Evolutionary conservation across 2,113 vertebrate species (phyloP).

Genomic region (Polypterus senegalus): DNA sequence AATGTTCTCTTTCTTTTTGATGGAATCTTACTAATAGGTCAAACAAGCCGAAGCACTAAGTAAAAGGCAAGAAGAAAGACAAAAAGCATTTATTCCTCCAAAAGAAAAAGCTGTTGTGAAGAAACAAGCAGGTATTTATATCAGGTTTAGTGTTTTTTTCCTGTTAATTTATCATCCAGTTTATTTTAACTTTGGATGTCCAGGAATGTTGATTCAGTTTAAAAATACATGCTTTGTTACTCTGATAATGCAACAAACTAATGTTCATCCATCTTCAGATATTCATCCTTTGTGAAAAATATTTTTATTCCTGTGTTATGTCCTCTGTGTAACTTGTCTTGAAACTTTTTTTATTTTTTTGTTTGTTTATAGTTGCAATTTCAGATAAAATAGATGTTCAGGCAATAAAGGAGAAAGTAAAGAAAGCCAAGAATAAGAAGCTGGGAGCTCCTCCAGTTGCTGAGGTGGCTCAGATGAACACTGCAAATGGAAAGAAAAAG

Average conservation of each 20-base stretch:
- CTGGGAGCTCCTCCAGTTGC: slow-evolving; percentile 73
- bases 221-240: too few species aligned
- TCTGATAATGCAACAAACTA: too few species aligned
- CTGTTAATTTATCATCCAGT: too few species aligned
- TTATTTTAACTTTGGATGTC: not conserved
- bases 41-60: slow-evolving; percentile 75
- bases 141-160: too few species aligned
- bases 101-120: slow-evolving; percentile 74
- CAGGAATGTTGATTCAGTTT: too few species aligned
- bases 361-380: slow-evolving; percentile 42
- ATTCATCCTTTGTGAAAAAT: too few species aligned
- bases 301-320: too few species aligned
- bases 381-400: slow-evolving; percentile 80
- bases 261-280: too few species aligned
- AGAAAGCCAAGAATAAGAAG: slow-evolving; percentile 82
- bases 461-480: slow-evolving; percentile 46
- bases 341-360: slow-evolving; percentile 1
- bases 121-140: slow-evolving; percentile 56
- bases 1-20: slow-evolving; percentile 1
- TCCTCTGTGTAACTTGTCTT: too few species aligned
- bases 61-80: slow-evolving; percentile 79
- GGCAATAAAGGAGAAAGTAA: slow-evolving; percentile 82
- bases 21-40: slow-evolving; percentile 41
- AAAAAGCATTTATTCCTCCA: slow-evolving; percentile 89
- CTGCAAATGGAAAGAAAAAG: slow-evolving; percentile 54